Base-by-base conservation (phyloP, 2,888 invertebrate genomes). In the Idaea biselata region DNA sequence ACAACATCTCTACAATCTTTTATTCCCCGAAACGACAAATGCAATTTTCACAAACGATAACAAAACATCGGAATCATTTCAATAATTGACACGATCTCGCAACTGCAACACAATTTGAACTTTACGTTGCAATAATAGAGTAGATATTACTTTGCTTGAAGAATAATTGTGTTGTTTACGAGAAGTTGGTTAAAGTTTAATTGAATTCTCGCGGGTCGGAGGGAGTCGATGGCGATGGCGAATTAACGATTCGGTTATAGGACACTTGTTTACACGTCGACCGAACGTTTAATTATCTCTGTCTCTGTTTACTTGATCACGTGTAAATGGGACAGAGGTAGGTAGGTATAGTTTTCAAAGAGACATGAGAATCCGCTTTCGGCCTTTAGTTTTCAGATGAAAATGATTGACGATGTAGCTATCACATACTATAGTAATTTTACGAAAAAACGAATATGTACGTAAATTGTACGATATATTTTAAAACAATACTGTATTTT, bases 181-280 rank as follows among this genome's bases (percentile, higher is more conserved):
- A 86, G 85, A 81, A 80, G 77, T 89, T 87, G 84, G 88, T 87
- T 87, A 87, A 91, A 90, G 89, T 91, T 91, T 89, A 91, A 91
- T 91, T 91, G 89, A 89, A 89, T 86, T 79, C 69, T 73, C 71
- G 65, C 44, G 44, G 44, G 44, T 44, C 8, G 65, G 71, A 60
- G 60, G 70, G 77, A 74, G 75, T 72, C 74, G 75, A 77, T 75
- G 76, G 74, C 78, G 83, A 85, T 84, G 81, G 84, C 78, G 81
- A 83, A 84, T 86, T 86, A 88, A 87, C 87, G 84, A 81, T 79
- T 79, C 73, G 75, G 73, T 73, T 78, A 76, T 80, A 76, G 77
- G 78, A 69, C 74, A 69, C 76, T 80, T 86, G 83, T 86, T 86
- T 82, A 79, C 82, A 82, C 78, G 81, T 83, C 79, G 73, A 14